A percentile compares a stretch with the other conserved stretches of the same genome.
Conservation (phyloP, 1,140 invertebrate genomes). For the Protaetia brevitarsis region DNA sequence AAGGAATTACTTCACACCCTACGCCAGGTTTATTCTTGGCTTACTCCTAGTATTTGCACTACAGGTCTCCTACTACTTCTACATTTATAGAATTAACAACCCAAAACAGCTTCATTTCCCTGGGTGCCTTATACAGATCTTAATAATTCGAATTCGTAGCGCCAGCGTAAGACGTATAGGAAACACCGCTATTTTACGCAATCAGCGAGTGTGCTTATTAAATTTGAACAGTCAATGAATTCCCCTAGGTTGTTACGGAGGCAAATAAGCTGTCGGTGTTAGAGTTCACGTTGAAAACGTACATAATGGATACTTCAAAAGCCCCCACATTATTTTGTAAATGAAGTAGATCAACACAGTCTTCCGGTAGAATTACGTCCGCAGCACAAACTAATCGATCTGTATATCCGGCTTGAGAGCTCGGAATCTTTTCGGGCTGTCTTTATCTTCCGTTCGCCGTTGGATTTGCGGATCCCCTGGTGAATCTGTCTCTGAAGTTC, state of each 20-base stretch:
- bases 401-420: slow-evolving; percentile 19
- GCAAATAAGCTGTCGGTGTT: not conserved
- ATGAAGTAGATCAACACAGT: slow-evolving; percentile 18
- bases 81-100: too few species aligned
- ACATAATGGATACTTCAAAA: not conserved
- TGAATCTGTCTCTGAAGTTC: slow-evolving; percentile 21
- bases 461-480: slow-evolving; percentile 25
- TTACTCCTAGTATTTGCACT: too few species aligned
- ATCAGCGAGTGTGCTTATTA: not conserved
- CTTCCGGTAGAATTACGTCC: slow-evolving; percentile 20
- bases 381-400: slow-evolving; percentile 27
- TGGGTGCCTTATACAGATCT: too few species aligned
- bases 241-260: not conserved
- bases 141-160: too few species aligned
- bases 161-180: too few species aligned
- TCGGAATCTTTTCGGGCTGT: slow-evolving; percentile 5
- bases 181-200: not conserved
- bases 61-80: too few species aligned
- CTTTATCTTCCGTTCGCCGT: slow-evolving; percentile 25
- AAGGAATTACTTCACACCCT: too few species aligned
- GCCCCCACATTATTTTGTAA: slow-evolving; percentile 1
- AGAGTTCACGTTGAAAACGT: not conserved
- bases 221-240: not conserved
- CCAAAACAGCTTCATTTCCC: too few species aligned
- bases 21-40: too few species aligned